A percentile compares a stretch with the other conserved stretches of the same genome.
Evolutionary conservation across 1,140 invertebrate species (phyloP).

Genomic region (Trachymyrmex cornetzi): DNA sequence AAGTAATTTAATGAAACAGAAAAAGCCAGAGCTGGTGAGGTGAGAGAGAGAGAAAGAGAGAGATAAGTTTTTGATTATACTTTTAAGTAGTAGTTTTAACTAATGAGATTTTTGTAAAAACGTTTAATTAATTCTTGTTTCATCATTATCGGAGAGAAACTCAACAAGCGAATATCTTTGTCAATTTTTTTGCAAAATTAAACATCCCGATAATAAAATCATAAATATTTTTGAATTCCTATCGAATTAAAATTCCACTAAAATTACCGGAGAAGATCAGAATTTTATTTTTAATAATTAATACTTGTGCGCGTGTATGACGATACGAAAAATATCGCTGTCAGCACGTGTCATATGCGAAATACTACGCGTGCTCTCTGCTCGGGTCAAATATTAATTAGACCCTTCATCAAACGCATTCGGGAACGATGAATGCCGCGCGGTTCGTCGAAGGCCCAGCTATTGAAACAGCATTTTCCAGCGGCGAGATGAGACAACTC

Average conservation of each 20-base stretch:
- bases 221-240: constrained; percentile 28
- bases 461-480: constrained; percentile 62
- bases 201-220: constrained; percentile 28
- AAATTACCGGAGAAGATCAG: neutral
- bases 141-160: neutral
- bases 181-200: constrained; percentile 5
- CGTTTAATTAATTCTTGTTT: constrained; percentile 17
- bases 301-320: neutral
- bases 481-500: constrained; percentile 44
- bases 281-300: constrained; percentile 29
- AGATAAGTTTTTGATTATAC: constrained; percentile 11
- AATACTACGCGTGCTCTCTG: neutral
- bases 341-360: constrained; percentile 1
- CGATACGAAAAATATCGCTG: constrained; percentile 37
- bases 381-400: constrained; percentile 54
- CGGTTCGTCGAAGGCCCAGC: constrained; percentile 42
- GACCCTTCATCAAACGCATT: constrained; percentile 58
- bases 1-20: constrained; percentile 32
- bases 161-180: neutral
- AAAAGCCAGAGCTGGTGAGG: neutral
- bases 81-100: constrained; percentile 8
- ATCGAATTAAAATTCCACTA: neutral
- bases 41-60: neutral
- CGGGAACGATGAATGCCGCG: constrained; percentile 44
- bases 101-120: neutral